Evolutionary conservation across 2,888 invertebrate species (phyloP), one percentile per base, ranked within the genome.

Genomic region (Omphaloscelis lunosa): DNA sequence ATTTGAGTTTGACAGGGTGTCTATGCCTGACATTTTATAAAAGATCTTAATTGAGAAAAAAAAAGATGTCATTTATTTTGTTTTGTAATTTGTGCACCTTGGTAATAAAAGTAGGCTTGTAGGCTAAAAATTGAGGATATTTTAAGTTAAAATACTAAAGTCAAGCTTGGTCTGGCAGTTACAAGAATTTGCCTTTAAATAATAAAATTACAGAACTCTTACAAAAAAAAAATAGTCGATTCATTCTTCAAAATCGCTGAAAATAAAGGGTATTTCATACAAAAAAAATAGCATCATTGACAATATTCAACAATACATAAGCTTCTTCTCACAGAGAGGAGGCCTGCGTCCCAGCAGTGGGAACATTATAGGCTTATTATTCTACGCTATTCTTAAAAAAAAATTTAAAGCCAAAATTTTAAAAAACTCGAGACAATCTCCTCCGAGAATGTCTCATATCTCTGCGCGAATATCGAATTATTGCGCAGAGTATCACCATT

Each of bases 361-460:
- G 41, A 23, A 61, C 5, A 29, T 11, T 12, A 15, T 9, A 48
- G n/a, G 48, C 48, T 23, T 27, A 15, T 1, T 2, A 72, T 51
- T 1, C 45, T 23, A 72, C 5, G 23, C 12, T 34, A 48, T 11
- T 5, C 29, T 59, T 20, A 29, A 20, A 17, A 39, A 75, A 41
- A 20, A 2, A 5, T 41, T 61, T 12, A 2, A 58, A 82, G 41
- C 48, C 53, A 65, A 62, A 39, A 27, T 11, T 7, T n/a, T 0
- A 29, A 17, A 23, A 39, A 66, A 34, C 34, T 74, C 69, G 77
- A 88, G 84, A 82, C 82, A 48, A 75, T 82, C 88, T 80, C 83
- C 87, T 88, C 89, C 86, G 86, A 90, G 87, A 91, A 89, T 85
- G 86, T 86, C 88, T 85, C 83, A 72, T 85, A 39, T 65, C 79